These are phyloP conservation scores for Stegastes partitus DNA, from an alignment of 2,113 vertebrate species.

Conservation along the genomic window DNA sequence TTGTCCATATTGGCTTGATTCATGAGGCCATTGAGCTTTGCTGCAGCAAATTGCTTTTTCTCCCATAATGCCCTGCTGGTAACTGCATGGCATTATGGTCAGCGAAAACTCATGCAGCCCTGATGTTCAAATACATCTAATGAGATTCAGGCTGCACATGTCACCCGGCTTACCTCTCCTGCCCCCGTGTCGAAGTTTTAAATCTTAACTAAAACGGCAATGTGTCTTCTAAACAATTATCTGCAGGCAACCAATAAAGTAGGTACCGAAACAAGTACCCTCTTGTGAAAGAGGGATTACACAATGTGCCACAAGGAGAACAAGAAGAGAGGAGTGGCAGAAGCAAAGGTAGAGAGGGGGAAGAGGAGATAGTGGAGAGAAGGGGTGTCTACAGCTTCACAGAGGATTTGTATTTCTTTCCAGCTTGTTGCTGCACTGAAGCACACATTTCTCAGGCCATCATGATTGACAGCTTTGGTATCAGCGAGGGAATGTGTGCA, in stretches of 20 bases:
- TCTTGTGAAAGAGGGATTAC: slow-evolving; percentile 55
- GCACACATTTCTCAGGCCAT: slow-evolving; percentile 63
- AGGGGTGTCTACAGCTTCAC: background rate
- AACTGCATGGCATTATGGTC: slow-evolving; percentile 69
- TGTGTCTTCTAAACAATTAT: slow-evolving; percentile 62
- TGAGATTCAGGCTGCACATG: slow-evolving; percentile 52
- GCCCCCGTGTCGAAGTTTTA: slow-evolving; percentile 18
- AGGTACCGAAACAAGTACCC: slow-evolving; percentile 41
- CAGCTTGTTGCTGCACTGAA: slow-evolving; percentile 63
- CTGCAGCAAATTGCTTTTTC: slow-evolving; percentile 77
- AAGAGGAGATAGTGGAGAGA: background rate
- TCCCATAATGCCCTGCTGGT: slow-evolving; percentile 71
- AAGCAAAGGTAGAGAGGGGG: slow-evolving; percentile 33
- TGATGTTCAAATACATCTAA: slow-evolving; percentile 69
- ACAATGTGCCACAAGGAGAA: slow-evolving; percentile 24
- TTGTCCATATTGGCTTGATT: slow-evolving; percentile 73
- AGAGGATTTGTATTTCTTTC: slow-evolving; percentile 68
- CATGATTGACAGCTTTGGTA: slow-evolving; percentile 76
- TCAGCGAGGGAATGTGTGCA: slow-evolving; percentile 49
- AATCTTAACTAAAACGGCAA: slow-evolving; percentile 51
- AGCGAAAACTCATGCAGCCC: slow-evolving; percentile 56
- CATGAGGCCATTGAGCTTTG: slow-evolving; percentile 76
- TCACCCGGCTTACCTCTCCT: slow-evolving; percentile 18
- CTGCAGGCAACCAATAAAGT: slow-evolving; percentile 33
- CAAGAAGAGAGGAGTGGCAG: slow-evolving; percentile 11